Base-by-base conservation (phyloP, 35 echinoderm and acorn worm genomes). In the Heliocidaris tuberculata region DNA sequence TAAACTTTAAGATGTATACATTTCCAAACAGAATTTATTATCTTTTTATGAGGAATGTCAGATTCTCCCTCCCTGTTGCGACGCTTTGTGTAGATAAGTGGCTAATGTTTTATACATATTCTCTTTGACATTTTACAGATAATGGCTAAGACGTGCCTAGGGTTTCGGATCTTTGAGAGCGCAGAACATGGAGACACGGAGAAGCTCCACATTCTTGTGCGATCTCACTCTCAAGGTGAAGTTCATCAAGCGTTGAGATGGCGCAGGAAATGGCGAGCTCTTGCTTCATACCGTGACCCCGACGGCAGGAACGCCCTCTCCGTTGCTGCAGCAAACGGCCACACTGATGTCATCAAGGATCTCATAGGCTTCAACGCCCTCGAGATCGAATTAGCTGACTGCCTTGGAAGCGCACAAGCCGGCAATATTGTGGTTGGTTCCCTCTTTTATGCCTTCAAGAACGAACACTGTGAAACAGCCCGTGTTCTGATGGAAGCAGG, bases 281-380 rank as follows among this genome's bases (percentile, higher is more conserved):
- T 49, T 5, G 91, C 31, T 49, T 16, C 19, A 16, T 93, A 52
- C 91, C 31, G 50, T 48, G 91, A 93, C 15, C 50, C 48, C 31
- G 91, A 93, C 50, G 91, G 91, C 29, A 93, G 91, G 27, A 93
- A 93, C 91, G 91, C 91, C 48, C 91, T 93, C 13, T 93, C 91
- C 31, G 91, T 59, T 30, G 91, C 91, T 59, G 91, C 91, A 93
- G 91, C 48, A 30, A 93, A 93, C 29, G 91, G 91, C 50, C 91
- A 93, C 24, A 59, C 47, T 2, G 47, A 93, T 11, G 47, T 93
- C 31, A 48, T 93, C 48, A 49, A 59, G 50, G 47, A 19, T 48
- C 91, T 93, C 16, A 31, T 59, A 32, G 50, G 6, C 10, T 31
- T 49, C 11, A 48, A 48, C 27, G 91, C 91, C 16, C 15, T 93